A percentile compares a stretch with the other conserved stretches of the same genome.
These are phyloP conservation scores for Phalera bucephala DNA, from an alignment of 2,888 invertebrate species.

Conservation along the genomic window DNA sequence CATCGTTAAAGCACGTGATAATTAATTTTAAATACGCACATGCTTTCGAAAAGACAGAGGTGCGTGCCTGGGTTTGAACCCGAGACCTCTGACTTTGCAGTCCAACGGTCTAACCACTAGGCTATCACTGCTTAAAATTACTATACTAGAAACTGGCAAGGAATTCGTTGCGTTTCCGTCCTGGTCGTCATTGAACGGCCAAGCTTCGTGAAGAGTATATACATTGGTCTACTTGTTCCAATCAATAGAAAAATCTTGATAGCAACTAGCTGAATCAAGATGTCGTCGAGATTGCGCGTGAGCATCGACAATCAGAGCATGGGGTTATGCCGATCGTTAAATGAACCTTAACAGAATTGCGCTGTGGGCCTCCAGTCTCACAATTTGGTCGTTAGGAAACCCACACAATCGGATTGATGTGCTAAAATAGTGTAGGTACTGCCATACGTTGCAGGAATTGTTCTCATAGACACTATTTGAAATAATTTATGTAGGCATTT, in stretches of 20 bases:
- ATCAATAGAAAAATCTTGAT: constrained; percentile 2
- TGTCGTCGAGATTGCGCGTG: constrained; percentile 1
- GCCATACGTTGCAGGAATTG: too few relatives aligned
- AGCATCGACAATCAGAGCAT: not conserved
- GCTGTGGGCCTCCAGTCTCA: constrained; percentile 6
- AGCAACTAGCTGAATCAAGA: constrained; percentile 6
- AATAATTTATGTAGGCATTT: too few relatives aligned
- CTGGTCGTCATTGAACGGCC: constrained; percentile 1
- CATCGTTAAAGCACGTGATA: too few relatives aligned
- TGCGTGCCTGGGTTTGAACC: too few relatives aligned
- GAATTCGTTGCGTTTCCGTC: not conserved
- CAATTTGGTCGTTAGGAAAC: constrained; percentile 7
- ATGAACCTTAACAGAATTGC: constrained; percentile 11
- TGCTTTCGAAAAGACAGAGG: too few relatives aligned
- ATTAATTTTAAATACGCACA: too few relatives aligned
- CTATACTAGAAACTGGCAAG: constrained; percentile 4
- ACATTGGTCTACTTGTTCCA: not conserved
- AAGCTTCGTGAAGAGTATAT: constrained; percentile 7
- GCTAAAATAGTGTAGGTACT: constrained; percentile 10
- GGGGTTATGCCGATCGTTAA: not conserved
- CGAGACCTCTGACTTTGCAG: too few relatives aligned
- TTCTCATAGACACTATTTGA: too few relatives aligned
- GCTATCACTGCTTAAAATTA: too few relatives aligned
- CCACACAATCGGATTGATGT: constrained; percentile 5
- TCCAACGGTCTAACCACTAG: too few relatives aligned